A percentile compares a stretch with the other conserved stretches of the same genome.
These are phyloP conservation scores for Astyanax mexicanus DNA, from an alignment of 2,797 vertebrate species.

Conservation along the genomic window DNA sequence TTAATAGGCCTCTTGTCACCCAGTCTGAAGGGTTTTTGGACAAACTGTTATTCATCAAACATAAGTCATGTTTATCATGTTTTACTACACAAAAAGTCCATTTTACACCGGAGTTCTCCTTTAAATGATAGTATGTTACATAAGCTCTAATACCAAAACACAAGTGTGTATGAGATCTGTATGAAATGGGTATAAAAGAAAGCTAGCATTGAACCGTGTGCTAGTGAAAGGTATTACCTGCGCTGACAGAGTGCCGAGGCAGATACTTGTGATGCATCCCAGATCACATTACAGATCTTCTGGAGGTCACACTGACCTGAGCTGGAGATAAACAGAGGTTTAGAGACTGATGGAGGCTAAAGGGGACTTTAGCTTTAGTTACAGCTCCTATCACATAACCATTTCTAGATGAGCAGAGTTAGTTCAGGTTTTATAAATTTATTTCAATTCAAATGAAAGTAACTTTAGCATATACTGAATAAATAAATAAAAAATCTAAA, in stretches of 20 bases:
- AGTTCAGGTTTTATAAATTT: too few relatives aligned
- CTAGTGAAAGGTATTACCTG: neutral
- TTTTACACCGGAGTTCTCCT: too few relatives aligned
- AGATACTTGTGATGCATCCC: neutral
- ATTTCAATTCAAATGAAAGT: too few relatives aligned
- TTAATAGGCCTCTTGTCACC: too few relatives aligned
- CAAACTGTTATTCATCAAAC: too few relatives aligned
- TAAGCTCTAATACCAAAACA: neutral
- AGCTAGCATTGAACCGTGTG: neutral
- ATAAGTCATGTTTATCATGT: too few relatives aligned
- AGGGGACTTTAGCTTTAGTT: neutral
- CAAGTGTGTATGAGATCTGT: neutral
- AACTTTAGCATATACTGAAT: too few relatives aligned
- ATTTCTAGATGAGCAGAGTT: too few relatives aligned
- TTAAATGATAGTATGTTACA: too few relatives aligned
- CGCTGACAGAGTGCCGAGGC: neutral
- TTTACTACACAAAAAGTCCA: too few relatives aligned
- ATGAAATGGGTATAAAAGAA: neutral
- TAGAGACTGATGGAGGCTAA: neutral
- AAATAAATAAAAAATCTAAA: too few relatives aligned
- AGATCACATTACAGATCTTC: neutral
- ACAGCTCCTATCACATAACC: neutral
- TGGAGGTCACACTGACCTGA: slow-evolving; percentile 9
- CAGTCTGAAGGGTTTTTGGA: too few relatives aligned
- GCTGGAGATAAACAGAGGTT: neutral